Evolutionary conservation across 1,140 invertebrate species (phyloP).

Genomic region (Papilio dardanus): DNA sequence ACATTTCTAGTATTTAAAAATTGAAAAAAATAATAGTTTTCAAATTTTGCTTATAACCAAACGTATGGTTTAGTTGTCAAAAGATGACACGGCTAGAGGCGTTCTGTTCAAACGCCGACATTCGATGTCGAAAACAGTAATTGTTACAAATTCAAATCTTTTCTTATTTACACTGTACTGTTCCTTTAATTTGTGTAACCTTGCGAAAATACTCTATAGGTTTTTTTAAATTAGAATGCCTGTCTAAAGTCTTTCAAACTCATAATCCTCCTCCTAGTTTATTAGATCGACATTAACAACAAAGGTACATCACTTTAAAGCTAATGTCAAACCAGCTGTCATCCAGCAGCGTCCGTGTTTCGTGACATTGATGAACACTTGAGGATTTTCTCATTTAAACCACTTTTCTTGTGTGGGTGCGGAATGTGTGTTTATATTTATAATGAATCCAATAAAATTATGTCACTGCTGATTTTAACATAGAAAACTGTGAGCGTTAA

Average conservation of each 20-base stretch:
- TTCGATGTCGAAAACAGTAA: background rate
- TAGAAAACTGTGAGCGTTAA: slow-evolving; percentile 48
- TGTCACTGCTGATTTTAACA: slow-evolving; percentile 59
- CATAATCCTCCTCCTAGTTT: too few relatives aligned
- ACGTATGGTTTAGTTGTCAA: slow-evolving; percentile 35
- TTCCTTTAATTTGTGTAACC: too few relatives aligned
- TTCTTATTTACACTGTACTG: too few relatives aligned
- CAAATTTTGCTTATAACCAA: slow-evolving; percentile 17
- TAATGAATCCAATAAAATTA: slow-evolving; percentile 64
- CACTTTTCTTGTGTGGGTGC: slow-evolving; percentile 60
- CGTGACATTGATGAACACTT: slow-evolving; percentile 25
- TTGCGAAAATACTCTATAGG: too few relatives aligned
- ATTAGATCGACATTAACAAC: slow-evolving; percentile 31
- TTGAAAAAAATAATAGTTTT: background rate
- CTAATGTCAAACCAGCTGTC: background rate
- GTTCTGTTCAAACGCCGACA: background rate
- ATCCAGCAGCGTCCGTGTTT: background rate
- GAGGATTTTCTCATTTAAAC: slow-evolving; percentile 40
- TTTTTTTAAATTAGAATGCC: too few relatives aligned
- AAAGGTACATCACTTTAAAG: background rate
- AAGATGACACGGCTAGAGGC: background rate
- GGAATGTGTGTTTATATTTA: slow-evolving; percentile 64
- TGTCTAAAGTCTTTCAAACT: too few relatives aligned
- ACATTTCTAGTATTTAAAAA: background rate
- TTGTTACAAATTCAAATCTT: too few relatives aligned